Evolutionary conservation across 2,888 invertebrate genomes (phyloP).

Genomic region (Axea sp.): DNA sequence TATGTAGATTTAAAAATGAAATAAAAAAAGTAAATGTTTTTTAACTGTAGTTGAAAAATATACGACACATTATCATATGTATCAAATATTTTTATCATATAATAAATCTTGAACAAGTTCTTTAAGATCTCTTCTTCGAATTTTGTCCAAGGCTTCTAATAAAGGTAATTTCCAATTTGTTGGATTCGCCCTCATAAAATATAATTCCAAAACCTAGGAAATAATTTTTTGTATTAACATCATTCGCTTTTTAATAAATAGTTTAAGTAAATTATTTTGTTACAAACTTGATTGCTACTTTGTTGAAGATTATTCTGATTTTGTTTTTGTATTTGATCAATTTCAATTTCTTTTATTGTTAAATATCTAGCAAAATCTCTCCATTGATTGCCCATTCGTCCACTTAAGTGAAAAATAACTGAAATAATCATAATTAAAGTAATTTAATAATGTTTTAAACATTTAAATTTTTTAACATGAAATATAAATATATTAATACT

Average conservation of each 20-base stretch:
- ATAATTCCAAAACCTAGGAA: constrained; percentile 69
- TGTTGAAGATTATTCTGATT: constrained; percentile 65
- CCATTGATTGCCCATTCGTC: constrained; percentile 72
- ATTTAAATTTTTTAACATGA: neutral
- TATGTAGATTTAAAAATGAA: too few species aligned
- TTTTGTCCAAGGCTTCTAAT: constrained; percentile 69
- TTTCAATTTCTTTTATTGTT: constrained; percentile 69
- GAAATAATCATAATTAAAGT: constrained; percentile 37
- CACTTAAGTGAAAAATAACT: constrained; percentile 69
- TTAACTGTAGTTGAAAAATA: too few species aligned
- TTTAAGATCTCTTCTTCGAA: constrained; percentile 72
- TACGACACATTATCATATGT: too few species aligned
- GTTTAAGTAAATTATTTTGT: too few species aligned
- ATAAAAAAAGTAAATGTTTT: too few species aligned
- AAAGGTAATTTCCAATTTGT: constrained; percentile 70
- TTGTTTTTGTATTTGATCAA: constrained; percentile 69
- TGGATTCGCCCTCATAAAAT: constrained; percentile 62
- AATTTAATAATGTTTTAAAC: neutral
- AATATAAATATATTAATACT: neutral
- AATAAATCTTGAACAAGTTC: constrained; percentile 67
- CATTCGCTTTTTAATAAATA: too few species aligned
- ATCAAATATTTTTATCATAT: too few species aligned
- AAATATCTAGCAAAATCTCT: constrained; percentile 71
- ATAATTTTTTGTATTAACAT: too few species aligned
- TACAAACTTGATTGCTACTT: constrained; percentile 66